Evolutionary conservation across 2,888 invertebrate genomes (phyloP), one percentile per base, ranked within the genome.

Genomic region (Biston stratarius): DNA sequence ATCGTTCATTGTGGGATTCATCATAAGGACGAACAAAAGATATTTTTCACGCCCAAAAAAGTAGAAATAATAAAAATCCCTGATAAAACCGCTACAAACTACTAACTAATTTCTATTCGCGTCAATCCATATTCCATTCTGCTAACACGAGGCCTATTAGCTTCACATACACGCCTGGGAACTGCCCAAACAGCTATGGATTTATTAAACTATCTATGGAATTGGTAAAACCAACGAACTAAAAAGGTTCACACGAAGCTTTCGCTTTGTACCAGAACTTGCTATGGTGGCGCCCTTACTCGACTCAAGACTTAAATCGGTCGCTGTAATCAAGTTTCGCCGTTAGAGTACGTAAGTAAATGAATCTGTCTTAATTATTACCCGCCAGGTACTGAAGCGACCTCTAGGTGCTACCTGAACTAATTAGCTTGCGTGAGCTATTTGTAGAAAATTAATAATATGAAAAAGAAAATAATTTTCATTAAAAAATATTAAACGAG

Each of bases 341-440:
- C 69, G 64, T 61, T 64, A 66, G 73, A 78, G 71, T 71, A 77
- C 71, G 72, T 78, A 82, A 81, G 83, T 87, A 82, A 86, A 84
- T 83, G 79, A 85, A 84, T 85, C 80, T 78, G 79, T 85, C 80
- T 87, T 86, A 86, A 88, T 88, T 88, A 86, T 81, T 81, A 83
- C 74, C 77, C 77, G 10, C 74, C 77, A 82, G 81, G 79, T 79
- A 80, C 78, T 78, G 36, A n/a, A 15, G 49, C 15, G 53, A 69
- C 69, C 76, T 61, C 45, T 53, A 36, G 78, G 80, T 77, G 79
- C 79, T 62, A 69, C 57, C 59, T 44, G 8, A 71, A 65, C 74
- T 85, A 85, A 87, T 88, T 83, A 86, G 73, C 74, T 24, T 69
- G 34, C 14, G 76, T 75, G 74, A 81, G 1, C 44, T 3, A 24